These are phyloP conservation scores for Thymelicus lineola DNA, from an alignment of 2,888 invertebrate genomes.

Conservation along the genomic window DNA sequence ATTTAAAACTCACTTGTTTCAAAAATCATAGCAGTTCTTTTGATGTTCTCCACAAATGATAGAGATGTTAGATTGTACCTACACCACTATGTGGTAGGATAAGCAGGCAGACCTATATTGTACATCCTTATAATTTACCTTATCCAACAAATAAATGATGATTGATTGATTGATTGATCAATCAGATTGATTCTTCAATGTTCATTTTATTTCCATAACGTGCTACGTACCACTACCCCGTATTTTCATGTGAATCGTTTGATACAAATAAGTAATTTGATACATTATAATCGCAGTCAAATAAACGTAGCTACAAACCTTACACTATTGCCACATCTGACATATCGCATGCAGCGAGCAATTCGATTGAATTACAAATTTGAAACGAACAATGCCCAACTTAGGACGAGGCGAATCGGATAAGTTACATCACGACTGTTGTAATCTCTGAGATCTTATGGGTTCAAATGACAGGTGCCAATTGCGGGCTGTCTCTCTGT, in stretches of 20 bases:
- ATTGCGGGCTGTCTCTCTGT: slow-evolving; percentile 4
- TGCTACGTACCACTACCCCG: neutral
- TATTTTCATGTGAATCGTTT: neutral
- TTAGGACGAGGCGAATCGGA: slow-evolving; percentile 59
- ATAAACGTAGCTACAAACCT: slow-evolving; percentile 54
- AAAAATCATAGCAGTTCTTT: slow-evolving; percentile 14
- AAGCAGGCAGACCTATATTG: too few species aligned
- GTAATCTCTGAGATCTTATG: slow-evolving; percentile 44
- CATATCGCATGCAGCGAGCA: slow-evolving; percentile 69
- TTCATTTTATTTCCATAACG: slow-evolving; percentile 5
- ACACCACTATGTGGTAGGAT: too few species aligned
- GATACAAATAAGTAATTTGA: neutral
- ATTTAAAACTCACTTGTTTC: slow-evolving; percentile 14
- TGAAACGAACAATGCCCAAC: slow-evolving; percentile 63
- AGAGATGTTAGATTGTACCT: too few species aligned
- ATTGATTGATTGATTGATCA: too few species aligned
- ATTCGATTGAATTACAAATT: slow-evolving; percentile 73
- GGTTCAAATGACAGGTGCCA: slow-evolving; percentile 28
- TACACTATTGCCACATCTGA: slow-evolving; percentile 61
- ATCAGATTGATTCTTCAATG: neutral
- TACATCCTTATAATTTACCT: too few species aligned
- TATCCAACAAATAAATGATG: too few species aligned
- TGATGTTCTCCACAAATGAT: neutral
- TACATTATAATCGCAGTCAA: slow-evolving; percentile 33
- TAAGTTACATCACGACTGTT: slow-evolving; percentile 57